phyloP scores from a whole-genome alignment of 2,888 invertebrate genomes.

The Xanthia icteritia region DNA sequence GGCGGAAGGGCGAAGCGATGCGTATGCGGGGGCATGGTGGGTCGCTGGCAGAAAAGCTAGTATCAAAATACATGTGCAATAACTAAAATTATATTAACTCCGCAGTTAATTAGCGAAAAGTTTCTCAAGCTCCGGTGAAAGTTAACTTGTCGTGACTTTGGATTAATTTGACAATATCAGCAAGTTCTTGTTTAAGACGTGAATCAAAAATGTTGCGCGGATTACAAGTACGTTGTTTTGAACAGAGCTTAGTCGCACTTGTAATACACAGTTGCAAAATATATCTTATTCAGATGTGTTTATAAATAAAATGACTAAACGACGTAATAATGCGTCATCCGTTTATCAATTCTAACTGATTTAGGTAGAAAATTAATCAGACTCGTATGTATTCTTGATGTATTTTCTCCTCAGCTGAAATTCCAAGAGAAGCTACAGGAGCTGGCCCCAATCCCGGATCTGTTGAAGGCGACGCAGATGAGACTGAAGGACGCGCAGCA shows the following conservation, averaged over 20 bases:
- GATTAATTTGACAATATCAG: background rate
- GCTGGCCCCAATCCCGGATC: constrained; percentile 92
- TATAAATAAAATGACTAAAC: background rate
- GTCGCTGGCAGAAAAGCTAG: background rate
- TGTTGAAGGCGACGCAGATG: constrained; percentile 92
- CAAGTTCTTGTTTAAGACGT: constrained; percentile 12
- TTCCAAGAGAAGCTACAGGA: constrained; percentile 94
- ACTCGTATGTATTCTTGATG: background rate
- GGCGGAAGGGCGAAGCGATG: background rate
- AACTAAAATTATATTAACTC: too few relatives aligned
- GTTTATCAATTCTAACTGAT: too few relatives aligned
- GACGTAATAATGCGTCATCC: background rate
- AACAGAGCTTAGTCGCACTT: background rate
- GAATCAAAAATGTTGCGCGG: constrained; percentile 7
- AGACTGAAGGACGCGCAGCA: constrained; percentile 93
- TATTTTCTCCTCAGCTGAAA: constrained; percentile 79
- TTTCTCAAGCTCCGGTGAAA: background rate
- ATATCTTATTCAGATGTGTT: background rate
- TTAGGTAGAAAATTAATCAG: background rate
- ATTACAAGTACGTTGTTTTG: constrained; percentile 6
- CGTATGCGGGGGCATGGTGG: too few relatives aligned
- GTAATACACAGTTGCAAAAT: background rate
- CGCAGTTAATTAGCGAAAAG: constrained; percentile 9
- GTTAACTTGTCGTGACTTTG: background rate
- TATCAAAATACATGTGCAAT: background rate